A percentile compares a stretch with the other conserved stretches of the same genome.
These are phyloP conservation scores for Eupithecia inturbata DNA, from an alignment of 2,888 invertebrate genomes.

Conservation along the genomic window DNA sequence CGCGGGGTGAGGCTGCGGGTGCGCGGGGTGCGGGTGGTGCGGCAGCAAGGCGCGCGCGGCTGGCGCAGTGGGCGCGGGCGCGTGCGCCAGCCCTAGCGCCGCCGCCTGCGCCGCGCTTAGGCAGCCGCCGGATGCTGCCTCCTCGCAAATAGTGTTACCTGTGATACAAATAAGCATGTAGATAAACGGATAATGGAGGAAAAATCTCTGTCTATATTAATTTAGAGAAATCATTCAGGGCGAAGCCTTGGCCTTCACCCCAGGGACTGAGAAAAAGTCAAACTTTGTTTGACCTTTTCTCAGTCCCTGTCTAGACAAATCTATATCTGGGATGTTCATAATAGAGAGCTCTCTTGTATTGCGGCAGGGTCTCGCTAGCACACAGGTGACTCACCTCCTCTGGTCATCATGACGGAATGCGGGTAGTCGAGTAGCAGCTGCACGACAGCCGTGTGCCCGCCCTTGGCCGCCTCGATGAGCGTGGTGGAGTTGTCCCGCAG, in stretches of 20 bases:
- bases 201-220: neutral
- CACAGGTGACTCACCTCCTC: constrained; percentile 61
- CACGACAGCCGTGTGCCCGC: constrained; percentile 98
- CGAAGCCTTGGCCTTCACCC: too few relatives aligned
- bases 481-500: constrained; percentile 99
- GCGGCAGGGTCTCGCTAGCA: neutral
- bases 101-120: constrained; percentile 77
- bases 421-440: constrained; percentile 97
- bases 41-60: constrained; percentile 63
- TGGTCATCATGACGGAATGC: constrained; percentile 91
- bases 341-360: neutral
- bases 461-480: constrained; percentile 99
- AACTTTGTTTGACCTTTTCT: neutral
- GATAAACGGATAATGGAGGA: neutral
- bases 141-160: constrained; percentile 45
- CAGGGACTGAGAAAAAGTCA: too few relatives aligned
- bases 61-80: constrained; percentile 67
- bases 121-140: constrained; percentile 33
- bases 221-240: neutral
- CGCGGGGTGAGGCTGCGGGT: constrained; percentile 36
- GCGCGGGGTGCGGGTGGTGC: constrained; percentile 46
- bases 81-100: constrained; percentile 73
- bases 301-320: neutral
- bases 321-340: neutral
- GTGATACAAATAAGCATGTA: neutral